Evolutionary conservation across 2,888 invertebrate species (phyloP).

Genomic region (Perizoma affinitatum): DNA sequence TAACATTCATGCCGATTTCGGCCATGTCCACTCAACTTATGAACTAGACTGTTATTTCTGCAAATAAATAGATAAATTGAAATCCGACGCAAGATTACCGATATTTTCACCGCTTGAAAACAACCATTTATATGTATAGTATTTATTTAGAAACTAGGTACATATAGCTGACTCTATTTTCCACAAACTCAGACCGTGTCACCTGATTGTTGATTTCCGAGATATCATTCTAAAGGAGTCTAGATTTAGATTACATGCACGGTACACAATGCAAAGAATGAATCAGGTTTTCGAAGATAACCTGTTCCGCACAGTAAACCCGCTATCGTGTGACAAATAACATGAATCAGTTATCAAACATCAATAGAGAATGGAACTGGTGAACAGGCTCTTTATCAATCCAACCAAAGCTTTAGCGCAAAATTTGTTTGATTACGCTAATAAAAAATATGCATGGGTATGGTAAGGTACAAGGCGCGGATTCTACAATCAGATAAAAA

Average conservation of each 20-base stretch:
- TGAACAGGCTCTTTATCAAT: not conserved
- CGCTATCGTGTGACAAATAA: slow-evolving; percentile 41
- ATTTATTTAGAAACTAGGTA: no score
- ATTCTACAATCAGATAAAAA: no score
- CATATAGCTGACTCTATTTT: no score
- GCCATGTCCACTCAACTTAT: no score
- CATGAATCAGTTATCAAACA: slow-evolving; percentile 38
- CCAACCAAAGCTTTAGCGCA: not conserved
- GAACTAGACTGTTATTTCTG: no score
- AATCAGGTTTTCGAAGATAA: slow-evolving; percentile 49
- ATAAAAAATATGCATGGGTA: not conserved
- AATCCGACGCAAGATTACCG: not conserved
- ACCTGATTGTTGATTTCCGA: slow-evolving; percentile 16
- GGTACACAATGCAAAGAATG: slow-evolving; percentile 41
- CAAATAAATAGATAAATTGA: not conserved
- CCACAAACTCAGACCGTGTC: slow-evolving; percentile 2
- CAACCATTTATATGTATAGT: not conserved
- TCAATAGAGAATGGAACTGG: slow-evolving; percentile 6
- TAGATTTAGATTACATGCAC: slow-evolving; percentile 36
- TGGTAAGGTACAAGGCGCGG: no score
- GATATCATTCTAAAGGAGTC: slow-evolving; percentile 35
- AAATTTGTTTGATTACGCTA: not conserved
- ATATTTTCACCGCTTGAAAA: not conserved
- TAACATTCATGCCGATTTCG: no score
- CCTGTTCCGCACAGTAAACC: slow-evolving; percentile 31